phyloP scores from a whole-genome alignment of 2,888 invertebrate species.

The Pseudolycoriella hygida region DNA sequence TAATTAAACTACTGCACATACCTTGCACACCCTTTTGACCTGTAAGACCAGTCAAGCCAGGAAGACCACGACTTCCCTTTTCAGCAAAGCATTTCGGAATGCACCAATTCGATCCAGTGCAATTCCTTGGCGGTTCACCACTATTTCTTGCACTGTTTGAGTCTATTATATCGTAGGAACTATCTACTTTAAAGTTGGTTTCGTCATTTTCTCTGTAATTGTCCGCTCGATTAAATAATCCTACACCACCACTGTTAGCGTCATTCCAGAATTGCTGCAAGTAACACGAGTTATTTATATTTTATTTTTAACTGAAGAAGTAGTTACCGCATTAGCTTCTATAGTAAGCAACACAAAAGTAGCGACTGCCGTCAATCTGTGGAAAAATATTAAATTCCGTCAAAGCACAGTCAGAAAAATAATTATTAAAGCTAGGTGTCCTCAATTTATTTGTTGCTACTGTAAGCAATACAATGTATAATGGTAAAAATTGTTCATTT shows the following conservation, averaged over 20 bases:
- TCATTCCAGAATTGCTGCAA: slow-evolving; percentile 29
- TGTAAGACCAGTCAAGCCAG: slow-evolving; percentile 49
- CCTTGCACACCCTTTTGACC: slow-evolving; percentile 40
- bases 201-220: slow-evolving; percentile 14
- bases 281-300: slow-evolving; percentile 10
- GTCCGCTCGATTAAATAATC: slow-evolving; percentile 17
- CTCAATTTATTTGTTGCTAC: too few relatives aligned
- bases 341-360: slow-evolving; percentile 20
- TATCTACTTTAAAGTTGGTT: slow-evolving; percentile 17
- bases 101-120: slow-evolving; percentile 50
- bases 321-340: slow-evolving; percentile 22
- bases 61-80: slow-evolving; percentile 64
- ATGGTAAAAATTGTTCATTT: too few relatives aligned
- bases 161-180: slow-evolving; percentile 24
- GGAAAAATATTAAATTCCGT: slow-evolving; percentile 9
- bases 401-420: too few relatives aligned
- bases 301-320: background rate
- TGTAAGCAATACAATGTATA: too few relatives aligned
- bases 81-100: slow-evolving; percentile 77
- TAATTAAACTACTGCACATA: too few relatives aligned
- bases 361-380: slow-evolving; percentile 26
- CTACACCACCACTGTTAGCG: slow-evolving; percentile 17
- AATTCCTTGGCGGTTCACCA: slow-evolving; percentile 35
- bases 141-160: slow-evolving; percentile 19
- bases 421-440: too few relatives aligned